Conservation (phyloP, 2,797 vertebrate genomes). For the Bradypus variegatus region DNA sequence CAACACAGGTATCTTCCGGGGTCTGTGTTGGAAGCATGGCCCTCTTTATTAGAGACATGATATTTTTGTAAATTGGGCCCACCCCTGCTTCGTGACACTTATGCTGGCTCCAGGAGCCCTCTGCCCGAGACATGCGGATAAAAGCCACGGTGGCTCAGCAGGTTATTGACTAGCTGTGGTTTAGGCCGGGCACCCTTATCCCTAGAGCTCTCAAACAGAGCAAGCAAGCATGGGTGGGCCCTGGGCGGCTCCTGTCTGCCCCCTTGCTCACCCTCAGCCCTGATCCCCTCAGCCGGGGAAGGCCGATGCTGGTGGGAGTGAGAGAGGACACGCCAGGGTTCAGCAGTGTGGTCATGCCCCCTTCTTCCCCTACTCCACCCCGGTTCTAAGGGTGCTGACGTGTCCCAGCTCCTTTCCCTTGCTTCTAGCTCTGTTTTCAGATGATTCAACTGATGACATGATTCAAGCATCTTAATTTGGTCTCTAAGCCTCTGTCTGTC, state of each 20-base stretch:
- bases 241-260: not conserved
- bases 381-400: not conserved
- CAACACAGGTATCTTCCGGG: not conserved
- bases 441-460: not conserved
- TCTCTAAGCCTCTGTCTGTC: not conserved
- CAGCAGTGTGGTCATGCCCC: no score
- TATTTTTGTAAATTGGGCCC: not conserved
- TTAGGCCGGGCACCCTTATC: not conserved
- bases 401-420: not conserved
- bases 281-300: not conserved
- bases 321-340: not conserved
- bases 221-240: no score
- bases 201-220: not conserved
- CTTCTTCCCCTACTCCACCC: no score
- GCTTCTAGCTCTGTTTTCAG: not conserved
- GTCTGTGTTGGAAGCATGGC: not conserved
- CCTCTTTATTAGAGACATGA: not conserved
- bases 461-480: not conserved
- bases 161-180: not conserved
- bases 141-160: not conserved
- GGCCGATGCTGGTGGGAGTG: not conserved
- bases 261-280: not conserved
- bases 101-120: not conserved
- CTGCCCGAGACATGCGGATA: not conserved
- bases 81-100: not conserved